Conservation (phyloP, 2,797 vertebrate species). For the Ptychadena robeensis region DNA sequence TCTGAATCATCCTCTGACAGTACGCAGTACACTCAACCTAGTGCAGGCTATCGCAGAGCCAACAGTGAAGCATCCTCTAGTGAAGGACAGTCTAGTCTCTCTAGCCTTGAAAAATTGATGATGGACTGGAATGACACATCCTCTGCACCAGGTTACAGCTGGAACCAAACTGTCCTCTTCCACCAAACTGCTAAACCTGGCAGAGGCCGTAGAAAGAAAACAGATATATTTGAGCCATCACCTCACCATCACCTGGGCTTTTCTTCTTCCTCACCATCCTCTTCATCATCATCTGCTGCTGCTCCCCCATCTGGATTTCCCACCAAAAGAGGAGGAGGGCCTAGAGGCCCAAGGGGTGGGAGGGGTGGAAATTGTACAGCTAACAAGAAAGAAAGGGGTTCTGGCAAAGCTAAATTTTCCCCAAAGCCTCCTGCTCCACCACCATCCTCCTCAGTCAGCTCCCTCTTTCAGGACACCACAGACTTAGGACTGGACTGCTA, state of each 20-base stretch:
- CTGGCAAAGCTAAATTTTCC: constrained; percentile 86
- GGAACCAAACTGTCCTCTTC: constrained; percentile 98
- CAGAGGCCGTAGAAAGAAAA: constrained; percentile 92
- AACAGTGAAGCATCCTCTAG: constrained; percentile 81
- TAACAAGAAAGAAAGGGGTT: constrained; percentile 87
- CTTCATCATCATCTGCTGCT: constrained; percentile 70
- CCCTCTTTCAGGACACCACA: constrained; percentile 87
- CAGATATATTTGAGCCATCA: constrained; percentile 78
- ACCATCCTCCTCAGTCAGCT: constrained; percentile 70
- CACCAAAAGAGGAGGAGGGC: constrained; percentile 85
- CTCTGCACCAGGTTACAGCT: constrained; percentile 93
- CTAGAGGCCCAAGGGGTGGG: constrained; percentile 83
- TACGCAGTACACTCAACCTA: constrained; percentile 87
- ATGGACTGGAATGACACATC: constrained; percentile 98
- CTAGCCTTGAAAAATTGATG: constrained; percentile 97
- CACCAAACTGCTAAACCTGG: constrained; percentile 92
- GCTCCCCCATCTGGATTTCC: constrained; percentile 77
- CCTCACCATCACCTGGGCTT: constrained; percentile 76
- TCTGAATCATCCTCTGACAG: constrained; percentile 97
- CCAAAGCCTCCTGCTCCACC: constrained; percentile 72
- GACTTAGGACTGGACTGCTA: constrained; percentile 93
- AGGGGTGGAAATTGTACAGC: constrained; percentile 88
- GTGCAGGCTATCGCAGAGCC: constrained; percentile 73
- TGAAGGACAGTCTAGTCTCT: constrained; percentile 92
- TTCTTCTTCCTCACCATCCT: constrained; percentile 83